A percentile compares a stretch with the other conserved stretches of the same genome.
Evolutionary conservation across 2,888 invertebrate genomes (phyloP).

Genomic region (Lasioglossum morio): DNA sequence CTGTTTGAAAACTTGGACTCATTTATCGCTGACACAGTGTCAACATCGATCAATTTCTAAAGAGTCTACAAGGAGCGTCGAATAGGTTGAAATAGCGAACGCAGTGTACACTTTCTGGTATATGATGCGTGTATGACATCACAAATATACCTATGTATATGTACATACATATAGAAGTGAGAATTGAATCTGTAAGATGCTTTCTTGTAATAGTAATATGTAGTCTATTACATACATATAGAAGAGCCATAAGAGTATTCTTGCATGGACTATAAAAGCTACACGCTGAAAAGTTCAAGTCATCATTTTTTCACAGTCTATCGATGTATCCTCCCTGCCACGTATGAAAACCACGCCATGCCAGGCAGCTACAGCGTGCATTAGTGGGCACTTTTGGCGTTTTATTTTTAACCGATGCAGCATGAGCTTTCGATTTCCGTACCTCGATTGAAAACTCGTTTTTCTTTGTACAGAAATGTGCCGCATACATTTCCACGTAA

Average conservation of each 20-base stretch:
- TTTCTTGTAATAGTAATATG: background rate
- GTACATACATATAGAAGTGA: background rate
- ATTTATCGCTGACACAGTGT: background rate
- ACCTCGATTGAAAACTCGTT: slow-evolving; percentile 53
- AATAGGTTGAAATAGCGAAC: background rate
- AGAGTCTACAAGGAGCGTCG: background rate
- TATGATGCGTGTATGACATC: background rate
- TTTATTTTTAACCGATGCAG: slow-evolving; percentile 43
- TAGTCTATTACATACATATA: background rate
- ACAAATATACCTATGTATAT: background rate
- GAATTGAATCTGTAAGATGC: slow-evolving; percentile 19
- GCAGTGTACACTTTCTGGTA: background rate
- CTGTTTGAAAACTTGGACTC: background rate
- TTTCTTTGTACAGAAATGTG: slow-evolving; percentile 36
- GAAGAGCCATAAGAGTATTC: slow-evolving; percentile 6
- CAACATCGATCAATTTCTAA: slow-evolving; percentile 14
- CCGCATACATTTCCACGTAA: slow-evolving; percentile 29
- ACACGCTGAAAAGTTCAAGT: slow-evolving; percentile 30
- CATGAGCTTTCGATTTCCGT: slow-evolving; percentile 47
- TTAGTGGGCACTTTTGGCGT: slow-evolving; percentile 36
- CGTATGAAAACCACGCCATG: slow-evolving; percentile 28
- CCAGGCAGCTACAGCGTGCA: slow-evolving; percentile 7
- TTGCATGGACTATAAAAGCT: background rate
- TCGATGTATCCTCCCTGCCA: slow-evolving; percentile 22
- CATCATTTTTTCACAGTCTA: slow-evolving; percentile 51